Base-by-base conservation (phyloP, 2,797 vertebrate species). In the Hydrocynus forskahlii region DNA sequence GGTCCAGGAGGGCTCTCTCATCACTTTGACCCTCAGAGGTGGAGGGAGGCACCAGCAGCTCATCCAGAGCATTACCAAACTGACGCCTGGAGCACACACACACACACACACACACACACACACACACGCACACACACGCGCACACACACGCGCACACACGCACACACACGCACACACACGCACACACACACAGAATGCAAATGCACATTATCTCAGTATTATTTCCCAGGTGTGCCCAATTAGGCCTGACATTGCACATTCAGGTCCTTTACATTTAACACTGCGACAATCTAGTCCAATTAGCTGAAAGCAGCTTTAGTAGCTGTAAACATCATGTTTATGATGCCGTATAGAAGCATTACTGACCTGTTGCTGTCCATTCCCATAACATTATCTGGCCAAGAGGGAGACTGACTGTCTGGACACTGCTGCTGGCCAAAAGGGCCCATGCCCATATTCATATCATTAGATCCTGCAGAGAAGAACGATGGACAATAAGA, bases 1-100 rank as follows among this genome's bases (percentile, higher is more conserved):
- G 97, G 90, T 99, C 97, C 84, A 99, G 80, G 79, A 99, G 94
- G 0, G 96, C 95, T 70, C 96, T 93, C 86, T 99, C 98, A 79
- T 99, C 98, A 81, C 89, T 97, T 76, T 96, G 97, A 45, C 96
- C 95, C 86, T 99, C 97, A 7, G 92, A 90, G 79, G 89, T 96
- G 78, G 96, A 89, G 45, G 96, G 92, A 0, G 96, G 94, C 74
- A 95, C 96, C 59, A 99, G 92, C 54, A 99, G 92, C 74, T 99
- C 97, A 80, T 99, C 96, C 87, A 99, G 88, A 10, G 96, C 93
- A 86, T 92, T 96, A 75, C 94, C 94, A 88, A 97, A 95, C 86
- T 95, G 89, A 35, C 96, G 94, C 87, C 98, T 99, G 84, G 75
- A 87, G 29, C 88, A 7, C 45, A 81, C 87, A 81, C 43, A 66